Percentiles rank a stretch among this genome's conserved stretches.
Conservation (phyloP, 2,113 vertebrate genomes). For the Asarcornis scutulata region DNA sequence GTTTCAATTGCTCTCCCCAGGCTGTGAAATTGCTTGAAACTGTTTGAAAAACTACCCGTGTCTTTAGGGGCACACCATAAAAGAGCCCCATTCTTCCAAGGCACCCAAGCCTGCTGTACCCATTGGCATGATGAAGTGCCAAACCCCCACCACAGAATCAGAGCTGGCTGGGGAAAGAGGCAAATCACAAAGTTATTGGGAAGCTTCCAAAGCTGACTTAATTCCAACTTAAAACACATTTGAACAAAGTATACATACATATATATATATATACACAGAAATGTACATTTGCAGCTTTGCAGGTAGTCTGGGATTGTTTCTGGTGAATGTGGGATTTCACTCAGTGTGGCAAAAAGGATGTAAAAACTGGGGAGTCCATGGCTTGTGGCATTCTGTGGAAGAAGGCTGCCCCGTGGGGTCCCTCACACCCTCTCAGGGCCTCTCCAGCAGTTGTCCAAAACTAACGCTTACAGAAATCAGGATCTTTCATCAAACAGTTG, state of each 20-base stretch:
- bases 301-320: neutral
- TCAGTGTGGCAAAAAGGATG: neutral
- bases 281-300: neutral
- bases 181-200: neutral
- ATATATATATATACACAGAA: no score
- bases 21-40: neutral
- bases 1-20: neutral
- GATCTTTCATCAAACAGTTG: neutral
- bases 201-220: neutral
- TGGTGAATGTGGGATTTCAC: neutral
- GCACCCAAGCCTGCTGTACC: neutral
- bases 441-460: neutral
- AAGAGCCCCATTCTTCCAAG: neutral
- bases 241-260: neutral
- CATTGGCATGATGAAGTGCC: neutral
- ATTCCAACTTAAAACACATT: neutral
- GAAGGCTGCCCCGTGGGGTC: neutral
- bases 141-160: neutral
- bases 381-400: neutral
- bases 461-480: conserved; percentile 1
- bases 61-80: neutral
- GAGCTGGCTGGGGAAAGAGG: neutral
- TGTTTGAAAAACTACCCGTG: neutral
- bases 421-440: neutral
- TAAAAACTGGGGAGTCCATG: neutral